Conservation (phyloP, 1,140 invertebrate species). For the Trichonephila clavipes region DNA sequence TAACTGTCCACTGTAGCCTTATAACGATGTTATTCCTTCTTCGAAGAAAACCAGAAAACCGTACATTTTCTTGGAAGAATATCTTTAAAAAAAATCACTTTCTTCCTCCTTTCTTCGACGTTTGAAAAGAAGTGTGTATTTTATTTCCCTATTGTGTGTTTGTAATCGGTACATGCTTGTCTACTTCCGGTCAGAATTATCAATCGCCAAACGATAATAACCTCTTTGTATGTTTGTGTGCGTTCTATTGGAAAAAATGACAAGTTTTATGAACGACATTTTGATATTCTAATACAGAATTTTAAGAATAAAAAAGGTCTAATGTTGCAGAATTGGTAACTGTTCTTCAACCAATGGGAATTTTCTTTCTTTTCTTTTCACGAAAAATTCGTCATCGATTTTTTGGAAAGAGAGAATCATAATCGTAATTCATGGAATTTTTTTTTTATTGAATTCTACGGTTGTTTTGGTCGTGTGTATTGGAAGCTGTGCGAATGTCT, state of each 20-base stretch:
- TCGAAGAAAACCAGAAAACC: neutral
- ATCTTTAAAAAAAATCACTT: neutral
- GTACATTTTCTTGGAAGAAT: constrained; percentile 1
- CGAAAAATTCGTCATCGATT: constrained; percentile 18
- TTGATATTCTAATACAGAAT: neutral
- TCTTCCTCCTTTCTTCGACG: neutral
- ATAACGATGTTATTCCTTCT: too few species aligned
- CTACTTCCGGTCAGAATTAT: constrained; percentile 30
- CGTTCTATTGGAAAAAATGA: neutral
- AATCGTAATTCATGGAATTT: constrained; percentile 26
- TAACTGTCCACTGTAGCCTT: too few species aligned
- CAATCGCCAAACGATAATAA: neutral
- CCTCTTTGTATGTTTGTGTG: neutral
- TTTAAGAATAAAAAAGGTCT: neutral
- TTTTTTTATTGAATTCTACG: constrained; percentile 19
- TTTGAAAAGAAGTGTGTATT: neutral
- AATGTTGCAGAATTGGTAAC: neutral
- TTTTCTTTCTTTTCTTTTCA: neutral
- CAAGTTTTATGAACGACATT: neutral
- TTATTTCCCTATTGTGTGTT: constrained; percentile 36
- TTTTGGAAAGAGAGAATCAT: constrained; percentile 17
- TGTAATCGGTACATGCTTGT: neutral
- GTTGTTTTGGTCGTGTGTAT: neutral
- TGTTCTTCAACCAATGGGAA: neutral
- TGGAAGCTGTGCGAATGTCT: neutral